Conservation (phyloP, 2,797 vertebrate species). For the Aulostomus chinensis region DNA sequence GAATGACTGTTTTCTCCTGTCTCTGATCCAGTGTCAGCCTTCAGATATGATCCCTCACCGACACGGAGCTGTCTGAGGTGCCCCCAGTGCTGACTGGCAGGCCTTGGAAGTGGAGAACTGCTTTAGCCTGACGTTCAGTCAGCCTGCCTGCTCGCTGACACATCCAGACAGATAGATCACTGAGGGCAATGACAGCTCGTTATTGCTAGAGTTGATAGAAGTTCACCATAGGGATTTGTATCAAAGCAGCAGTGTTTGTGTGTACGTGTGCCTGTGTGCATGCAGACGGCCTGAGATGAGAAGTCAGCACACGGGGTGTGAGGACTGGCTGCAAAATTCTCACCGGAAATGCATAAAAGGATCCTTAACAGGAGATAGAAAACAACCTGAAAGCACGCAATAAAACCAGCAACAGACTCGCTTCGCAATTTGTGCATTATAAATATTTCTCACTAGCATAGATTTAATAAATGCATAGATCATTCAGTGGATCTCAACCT, state of each 20-base stretch:
- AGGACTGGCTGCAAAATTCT: conserved; percentile 43
- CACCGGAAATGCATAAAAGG: conserved; percentile 29
- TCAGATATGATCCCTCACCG: conserved; percentile 64
- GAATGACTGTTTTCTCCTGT: conserved; percentile 35
- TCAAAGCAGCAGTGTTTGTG: conserved; percentile 69
- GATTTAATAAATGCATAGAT: too few species aligned
- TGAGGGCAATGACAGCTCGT: conserved; percentile 77
- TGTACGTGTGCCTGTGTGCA: conserved; percentile 21
- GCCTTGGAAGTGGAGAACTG: conserved; percentile 74
- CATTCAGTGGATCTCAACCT: too few species aligned
- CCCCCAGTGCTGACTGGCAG: conserved; percentile 72
- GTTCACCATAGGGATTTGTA: conserved; percentile 70
- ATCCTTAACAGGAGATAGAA: conserved; percentile 1
- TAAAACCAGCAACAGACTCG: neutral
- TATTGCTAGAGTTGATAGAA: conserved; percentile 74
- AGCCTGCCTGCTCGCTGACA: conserved; percentile 68
- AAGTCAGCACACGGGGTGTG: conserved; percentile 43
- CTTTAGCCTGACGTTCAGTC: conserved; percentile 69
- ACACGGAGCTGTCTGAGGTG: conserved; percentile 63
- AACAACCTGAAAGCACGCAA: conserved; percentile 4
- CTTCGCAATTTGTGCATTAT: too few species aligned
- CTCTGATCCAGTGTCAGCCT: conserved; percentile 70
- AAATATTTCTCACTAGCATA: too few species aligned
- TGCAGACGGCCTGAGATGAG: conserved; percentile 47
- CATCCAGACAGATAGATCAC: conserved; percentile 71